A percentile compares a stretch with the other conserved stretches of the same genome.
phyloP scores from a whole-genome alignment of 1,140 invertebrate species.

The Rhysida immarginata region DNA sequence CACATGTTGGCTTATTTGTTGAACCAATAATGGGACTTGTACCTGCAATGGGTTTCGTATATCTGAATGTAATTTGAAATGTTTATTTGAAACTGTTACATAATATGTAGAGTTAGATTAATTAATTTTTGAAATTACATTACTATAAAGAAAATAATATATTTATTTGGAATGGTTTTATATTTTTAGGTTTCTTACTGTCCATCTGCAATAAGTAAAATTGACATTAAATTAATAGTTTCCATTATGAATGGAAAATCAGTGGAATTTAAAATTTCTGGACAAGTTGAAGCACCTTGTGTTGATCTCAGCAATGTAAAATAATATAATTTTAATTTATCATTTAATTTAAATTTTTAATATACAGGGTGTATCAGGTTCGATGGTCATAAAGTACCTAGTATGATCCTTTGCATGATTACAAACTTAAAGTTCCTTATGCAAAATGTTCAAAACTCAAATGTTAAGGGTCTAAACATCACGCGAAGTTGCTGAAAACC shows the following conservation, averaged over 20 bases:
- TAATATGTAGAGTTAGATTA: neutral
- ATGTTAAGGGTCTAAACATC: no score
- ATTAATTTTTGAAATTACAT: neutral
- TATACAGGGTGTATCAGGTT: no score
- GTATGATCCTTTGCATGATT: no score
- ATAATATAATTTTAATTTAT: no score
- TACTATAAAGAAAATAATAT: neutral
- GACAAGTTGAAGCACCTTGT: neutral
- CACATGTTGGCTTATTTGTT: no score
- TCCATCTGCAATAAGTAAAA: neutral
- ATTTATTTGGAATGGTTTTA: neutral
- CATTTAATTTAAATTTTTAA: no score
- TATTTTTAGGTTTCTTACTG: neutral
- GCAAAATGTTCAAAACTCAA: no score
- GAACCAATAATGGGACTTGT: neutral
- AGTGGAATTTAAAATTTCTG: neutral
- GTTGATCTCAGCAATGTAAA: neutral
- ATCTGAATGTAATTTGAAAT: neutral
- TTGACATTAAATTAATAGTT: neutral
- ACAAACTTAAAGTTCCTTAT: no score
- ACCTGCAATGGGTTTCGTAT: neutral
- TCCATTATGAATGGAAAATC: neutral
- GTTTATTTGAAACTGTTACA: neutral
- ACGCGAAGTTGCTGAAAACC: no score
- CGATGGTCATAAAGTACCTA: no score